A percentile compares a stretch with the other conserved stretches of the same genome.
Conservation (phyloP, 92 coral and sea anemone species). For the Actinernus sp. region DNA sequence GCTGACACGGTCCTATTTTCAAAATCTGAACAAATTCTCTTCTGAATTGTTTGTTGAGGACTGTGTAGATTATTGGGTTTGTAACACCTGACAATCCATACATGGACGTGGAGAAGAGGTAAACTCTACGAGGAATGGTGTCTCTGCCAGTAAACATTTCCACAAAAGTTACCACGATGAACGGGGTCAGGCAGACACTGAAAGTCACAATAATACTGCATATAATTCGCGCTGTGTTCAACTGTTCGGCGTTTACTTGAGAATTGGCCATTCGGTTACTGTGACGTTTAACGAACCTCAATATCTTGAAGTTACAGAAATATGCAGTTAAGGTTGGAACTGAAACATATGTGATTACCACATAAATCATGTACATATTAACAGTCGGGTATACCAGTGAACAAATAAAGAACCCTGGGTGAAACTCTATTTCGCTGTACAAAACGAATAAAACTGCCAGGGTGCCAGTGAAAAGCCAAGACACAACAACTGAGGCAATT, state of each 20-base stretch:
- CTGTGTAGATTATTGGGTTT: neutral
- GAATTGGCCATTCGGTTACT: neutral
- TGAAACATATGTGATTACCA: neutral
- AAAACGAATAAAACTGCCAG: neutral
- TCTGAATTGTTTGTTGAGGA: neutral
- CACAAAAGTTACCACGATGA: neutral
- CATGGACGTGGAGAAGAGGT: neutral
- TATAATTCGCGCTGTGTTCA: neutral
- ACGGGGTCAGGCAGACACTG: neutral
- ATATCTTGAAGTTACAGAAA: neutral
- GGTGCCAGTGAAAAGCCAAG: neutral
- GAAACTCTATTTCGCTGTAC: neutral
- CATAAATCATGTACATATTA: neutral
- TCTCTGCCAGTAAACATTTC: neutral
- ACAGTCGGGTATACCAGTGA: neutral
- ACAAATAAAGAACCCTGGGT: neutral
- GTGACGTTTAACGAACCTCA: neutral
- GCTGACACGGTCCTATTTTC: too few relatives aligned
- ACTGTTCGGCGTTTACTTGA: neutral
- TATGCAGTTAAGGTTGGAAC: neutral
- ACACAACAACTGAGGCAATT: neutral
- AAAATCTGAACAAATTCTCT: neutral
- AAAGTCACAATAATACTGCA: neutral
- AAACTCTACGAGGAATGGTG: neutral
- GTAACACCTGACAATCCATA: neutral